A percentile compares a stretch with the other conserved stretches of the same genome.
Evolutionary conservation across 2,888 invertebrate genomes (phyloP).

Genomic region (Holacanthella duospinosa): DNA sequence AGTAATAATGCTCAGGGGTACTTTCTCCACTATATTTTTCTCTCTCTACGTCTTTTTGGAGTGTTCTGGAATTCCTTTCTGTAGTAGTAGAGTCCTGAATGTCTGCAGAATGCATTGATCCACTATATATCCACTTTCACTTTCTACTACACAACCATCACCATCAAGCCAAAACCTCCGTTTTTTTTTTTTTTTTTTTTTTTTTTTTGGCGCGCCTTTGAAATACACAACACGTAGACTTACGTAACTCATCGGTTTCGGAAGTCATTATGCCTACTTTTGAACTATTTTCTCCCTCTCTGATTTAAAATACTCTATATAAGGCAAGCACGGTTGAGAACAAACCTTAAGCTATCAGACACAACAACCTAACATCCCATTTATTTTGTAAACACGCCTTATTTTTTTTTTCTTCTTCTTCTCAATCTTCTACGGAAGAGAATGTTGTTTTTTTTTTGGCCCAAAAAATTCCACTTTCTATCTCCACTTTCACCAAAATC

Average conservation of each 20-base stretch:
- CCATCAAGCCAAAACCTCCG: not conserved
- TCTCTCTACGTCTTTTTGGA: not conserved
- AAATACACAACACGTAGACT: constrained; percentile 3
- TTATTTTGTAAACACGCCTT: constrained; percentile 3
- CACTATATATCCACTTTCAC: not conserved
- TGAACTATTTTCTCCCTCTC: not conserved
- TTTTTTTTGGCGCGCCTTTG: no score
- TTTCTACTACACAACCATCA: not conserved
- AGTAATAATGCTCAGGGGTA: constrained; percentile 17
- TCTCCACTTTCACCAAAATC: not conserved
- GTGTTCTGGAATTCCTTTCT: not conserved
- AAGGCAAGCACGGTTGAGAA: not conserved
- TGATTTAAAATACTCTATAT: not conserved
- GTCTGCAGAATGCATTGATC: constrained; percentile 5
- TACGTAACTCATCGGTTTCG: constrained; percentile 5
- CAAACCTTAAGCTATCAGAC: not conserved
- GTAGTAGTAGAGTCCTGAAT: not conserved
- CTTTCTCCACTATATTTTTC: constrained; percentile 1
- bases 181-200: no score
- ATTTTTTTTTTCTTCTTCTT: not conserved
- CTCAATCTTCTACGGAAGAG: not conserved
- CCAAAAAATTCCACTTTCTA: not conserved
- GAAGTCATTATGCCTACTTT: constrained; percentile 13
- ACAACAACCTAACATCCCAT: not conserved
- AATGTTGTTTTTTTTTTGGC: not conserved